Evolutionary conservation across 2,888 invertebrate species (phyloP), one percentile per base, ranked within the genome.

Genomic region (Ferdinandea cuprea): DNA sequence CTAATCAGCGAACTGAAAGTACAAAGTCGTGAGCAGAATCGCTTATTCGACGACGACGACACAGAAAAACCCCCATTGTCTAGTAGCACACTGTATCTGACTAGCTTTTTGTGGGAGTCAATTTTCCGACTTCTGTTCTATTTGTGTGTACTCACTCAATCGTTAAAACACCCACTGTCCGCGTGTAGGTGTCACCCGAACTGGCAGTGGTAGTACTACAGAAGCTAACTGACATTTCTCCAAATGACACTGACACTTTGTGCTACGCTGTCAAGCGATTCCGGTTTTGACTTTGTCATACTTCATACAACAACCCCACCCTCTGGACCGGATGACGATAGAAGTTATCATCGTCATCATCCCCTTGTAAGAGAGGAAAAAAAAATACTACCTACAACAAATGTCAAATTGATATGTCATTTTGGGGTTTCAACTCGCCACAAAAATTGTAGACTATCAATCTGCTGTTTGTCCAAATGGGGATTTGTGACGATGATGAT

Each of bases 381-480:
- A 37, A 37, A 42, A 54, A 52, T 40, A 42, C 35, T 32, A 68
- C 11, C n/a, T n/a, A 21, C 11, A 8, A 50, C 37, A 40, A 15
- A 3, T 13, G 35, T 42, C 74, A 69, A 68, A 74, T 74, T 80
- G 80, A 79, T 73, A 68, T 79, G 79, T 74, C 79, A 74, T 73
- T 80, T 80, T 73, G 59, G 68, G 68, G 73, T 72, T 58, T 79
- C 65, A 72, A 73, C 73, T 74, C 66, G 63, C 66, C 78, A 63
- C 74, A 68, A 63, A 68, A 68, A 46, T 44, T 50, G 52, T 71
- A 28, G 76, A 65, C 71, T 63, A 83, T 83, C 83, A 83, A 83
- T 83, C 83, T 83, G 83, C 83, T 83, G 83, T 68, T 72, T 61
- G 77, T 83, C 72, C 78, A 83, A 83, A 83, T 83, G 83, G n/a